phyloP scores from a whole-genome alignment of 2,797 vertebrate species.

The Antennarius maculatus region DNA sequence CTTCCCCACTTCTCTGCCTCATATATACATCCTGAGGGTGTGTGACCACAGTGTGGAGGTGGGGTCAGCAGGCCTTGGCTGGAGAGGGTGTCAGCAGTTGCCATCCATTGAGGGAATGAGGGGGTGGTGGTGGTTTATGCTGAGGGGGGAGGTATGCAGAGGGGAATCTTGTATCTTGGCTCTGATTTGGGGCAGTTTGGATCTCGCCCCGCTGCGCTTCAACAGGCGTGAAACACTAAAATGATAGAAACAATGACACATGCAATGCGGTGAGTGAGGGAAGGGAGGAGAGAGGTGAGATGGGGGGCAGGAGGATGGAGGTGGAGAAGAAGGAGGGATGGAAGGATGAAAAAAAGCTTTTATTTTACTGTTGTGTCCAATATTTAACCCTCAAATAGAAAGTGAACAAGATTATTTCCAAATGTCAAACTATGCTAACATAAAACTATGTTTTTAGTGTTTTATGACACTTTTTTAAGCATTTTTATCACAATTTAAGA shows the following conservation, averaged over 20 bases:
- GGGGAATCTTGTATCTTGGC: slow-evolving; percentile 81
- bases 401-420: too few species aligned
- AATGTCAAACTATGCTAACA: too few species aligned
- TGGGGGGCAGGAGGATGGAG: slow-evolving; percentile 46
- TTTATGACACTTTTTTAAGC: too few species aligned
- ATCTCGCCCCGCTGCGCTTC: slow-evolving; percentile 89
- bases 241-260: slow-evolving; percentile 90
- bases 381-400: too few species aligned
- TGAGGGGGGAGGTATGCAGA: slow-evolving; percentile 38
- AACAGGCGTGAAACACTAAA: slow-evolving; percentile 88
- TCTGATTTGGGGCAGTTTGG: slow-evolving; percentile 80
- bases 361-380: too few species aligned
- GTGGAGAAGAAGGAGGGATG: slow-evolving; percentile 65
- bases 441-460: too few species aligned
- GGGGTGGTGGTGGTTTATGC: slow-evolving; percentile 24
- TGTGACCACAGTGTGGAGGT: slow-evolving; percentile 70
- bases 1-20: slow-evolving; percentile 54
- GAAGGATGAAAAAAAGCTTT: slow-evolving; percentile 40
- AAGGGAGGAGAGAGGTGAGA: slow-evolving; percentile 57
- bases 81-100: slow-evolving; percentile 59
- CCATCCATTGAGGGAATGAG: slow-evolving; percentile 70
- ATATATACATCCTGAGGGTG: slow-evolving; percentile 80
- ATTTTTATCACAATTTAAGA: too few species aligned
- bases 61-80: slow-evolving; percentile 70
- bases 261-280: slow-evolving; percentile 74